phyloP scores from a whole-genome alignment of 2,113 vertebrate genomes.

The Microcebus tavaratra region DNA sequence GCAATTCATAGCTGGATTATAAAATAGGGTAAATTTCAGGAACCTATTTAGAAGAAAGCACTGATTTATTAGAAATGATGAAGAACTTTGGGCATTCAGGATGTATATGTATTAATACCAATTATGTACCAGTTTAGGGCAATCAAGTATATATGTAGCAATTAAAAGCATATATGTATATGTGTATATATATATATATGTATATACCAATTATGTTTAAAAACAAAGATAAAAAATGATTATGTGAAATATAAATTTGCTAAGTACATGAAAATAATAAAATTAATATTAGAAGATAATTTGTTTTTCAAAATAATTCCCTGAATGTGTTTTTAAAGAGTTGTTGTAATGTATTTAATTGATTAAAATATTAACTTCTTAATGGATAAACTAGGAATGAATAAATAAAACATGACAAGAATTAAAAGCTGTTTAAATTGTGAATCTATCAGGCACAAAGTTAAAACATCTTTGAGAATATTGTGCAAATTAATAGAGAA shows the following conservation, averaged over 20 bases:
- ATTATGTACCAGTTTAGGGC: neutral
- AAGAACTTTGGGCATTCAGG: neutral
- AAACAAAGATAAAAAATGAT: neutral
- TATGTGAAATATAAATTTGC: neutral
- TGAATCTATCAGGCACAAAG: neutral
- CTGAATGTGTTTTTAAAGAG: neutral
- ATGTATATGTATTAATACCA: neutral
- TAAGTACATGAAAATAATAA: neutral
- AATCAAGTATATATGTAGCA: neutral
- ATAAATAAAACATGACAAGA: neutral
- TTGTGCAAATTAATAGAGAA: neutral
- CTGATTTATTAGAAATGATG: neutral
- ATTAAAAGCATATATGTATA: neutral
- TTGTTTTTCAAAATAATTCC: conserved; percentile 12
- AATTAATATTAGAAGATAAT: neutral
- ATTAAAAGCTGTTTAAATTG: neutral
- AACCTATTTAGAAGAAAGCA: neutral
- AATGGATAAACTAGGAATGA: neutral
- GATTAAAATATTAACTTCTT: neutral
- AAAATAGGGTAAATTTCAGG: neutral
- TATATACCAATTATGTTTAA: neutral
- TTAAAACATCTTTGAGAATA: neutral
- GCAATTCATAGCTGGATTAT: neutral
- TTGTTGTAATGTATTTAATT: neutral
- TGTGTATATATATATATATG: neutral